Evolutionary conservation across 1,140 invertebrate genomes (phyloP), one percentile per base, ranked within the genome.

Genomic region (Calephelis nemesis): DNA sequence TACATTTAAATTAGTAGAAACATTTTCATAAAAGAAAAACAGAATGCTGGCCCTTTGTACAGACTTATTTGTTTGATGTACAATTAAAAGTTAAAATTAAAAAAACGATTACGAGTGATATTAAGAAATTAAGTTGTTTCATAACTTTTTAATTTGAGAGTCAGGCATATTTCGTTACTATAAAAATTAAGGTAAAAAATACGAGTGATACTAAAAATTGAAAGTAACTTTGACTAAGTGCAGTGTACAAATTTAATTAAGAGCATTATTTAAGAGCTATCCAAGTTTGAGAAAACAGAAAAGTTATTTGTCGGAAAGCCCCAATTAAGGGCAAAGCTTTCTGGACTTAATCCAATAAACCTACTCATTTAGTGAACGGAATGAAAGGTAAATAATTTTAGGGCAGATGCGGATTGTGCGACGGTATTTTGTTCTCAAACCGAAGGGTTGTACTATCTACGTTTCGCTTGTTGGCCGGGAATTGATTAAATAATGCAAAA

Each of bases 341-440:
- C 83, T 91, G 85, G 82, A 88, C 87, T 86, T 91, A 89, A 91
- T 91, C 87, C 88, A 89, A 91, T 91, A 91, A 91, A 91, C 84
- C 87, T 91, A 89, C 88, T 91, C 88, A 89, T 91, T 91, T 88
- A 91, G 84, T 86, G 84, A 88, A 82, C 84, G 80, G 79, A 89
- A 91, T 86, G 82, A 88, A 89, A 89, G 85, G 87, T 91, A 91
- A 87, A 91, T 91, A 90, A 89, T 90, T 88, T 90, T 86, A 87
- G 85, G 84, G 79, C 75, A 64, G 47, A 54, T 49, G 71, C 70
- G 76, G 77, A 83, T 78, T 79, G 72, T 67, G 73, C 74, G 70
- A 79, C 79, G 76, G 71, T 78, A 76, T 79, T 84, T 77, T 76
- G 75, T 80, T 83, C 76, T 63, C 69, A 70, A 70, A 70, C 69